Evolutionary conservation across 2,797 vertebrate genomes (phyloP).

Genomic region (Garrulus glandarius): DNA sequence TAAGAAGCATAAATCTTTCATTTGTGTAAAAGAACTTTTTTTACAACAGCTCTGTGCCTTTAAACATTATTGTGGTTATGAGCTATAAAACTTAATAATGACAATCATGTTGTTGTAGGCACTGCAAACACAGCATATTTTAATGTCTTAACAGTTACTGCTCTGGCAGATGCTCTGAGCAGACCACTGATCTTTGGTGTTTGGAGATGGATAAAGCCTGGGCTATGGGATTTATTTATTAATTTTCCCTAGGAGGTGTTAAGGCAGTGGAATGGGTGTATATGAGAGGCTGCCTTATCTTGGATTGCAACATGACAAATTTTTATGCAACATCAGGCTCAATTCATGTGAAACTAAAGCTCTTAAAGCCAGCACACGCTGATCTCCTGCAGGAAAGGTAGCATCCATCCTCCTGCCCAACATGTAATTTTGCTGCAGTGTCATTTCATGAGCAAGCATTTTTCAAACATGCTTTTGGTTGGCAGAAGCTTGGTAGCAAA

Average conservation of each 20-base stretch:
- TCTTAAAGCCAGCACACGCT: background rate
- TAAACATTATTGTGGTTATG: background rate
- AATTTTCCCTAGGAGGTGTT: background rate
- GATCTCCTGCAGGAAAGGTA: background rate
- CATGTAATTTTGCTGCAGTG: background rate
- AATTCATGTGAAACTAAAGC: slow-evolving; percentile 23
- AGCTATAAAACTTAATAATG: background rate
- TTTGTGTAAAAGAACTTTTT: background rate
- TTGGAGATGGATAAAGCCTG: background rate
- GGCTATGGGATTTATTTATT: background rate
- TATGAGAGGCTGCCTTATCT: background rate
- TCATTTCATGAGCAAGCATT: background rate
- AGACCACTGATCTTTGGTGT: background rate
- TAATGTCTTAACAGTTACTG: background rate
- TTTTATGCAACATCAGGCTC: slow-evolving; percentile 32
- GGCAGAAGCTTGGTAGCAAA: background rate
- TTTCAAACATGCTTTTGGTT: background rate
- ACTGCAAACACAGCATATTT: background rate
- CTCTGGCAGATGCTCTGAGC: background rate
- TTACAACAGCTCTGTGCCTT: background rate
- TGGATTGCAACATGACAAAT: background rate
- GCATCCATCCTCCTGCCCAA: background rate
- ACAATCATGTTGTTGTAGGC: background rate
- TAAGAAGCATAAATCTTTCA: background rate
- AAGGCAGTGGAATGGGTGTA: background rate